These are phyloP conservation scores for Hemistola chrysoprasaria DNA, from an alignment of 2,888 invertebrate species.

Conservation along the genomic window DNA sequence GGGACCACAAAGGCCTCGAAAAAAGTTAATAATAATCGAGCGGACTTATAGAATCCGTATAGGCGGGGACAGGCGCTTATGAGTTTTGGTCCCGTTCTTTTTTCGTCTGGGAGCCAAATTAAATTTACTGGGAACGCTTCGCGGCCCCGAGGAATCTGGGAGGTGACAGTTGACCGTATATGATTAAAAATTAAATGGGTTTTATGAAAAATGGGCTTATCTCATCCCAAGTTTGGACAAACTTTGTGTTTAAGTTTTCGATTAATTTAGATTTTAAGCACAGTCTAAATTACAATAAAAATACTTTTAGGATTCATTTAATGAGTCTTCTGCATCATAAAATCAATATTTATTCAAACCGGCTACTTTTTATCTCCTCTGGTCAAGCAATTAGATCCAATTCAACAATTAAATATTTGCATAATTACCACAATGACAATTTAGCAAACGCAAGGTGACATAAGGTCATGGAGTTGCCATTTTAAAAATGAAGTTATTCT, in stretches of 20 bases:
- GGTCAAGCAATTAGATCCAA: constrained; percentile 15
- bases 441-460: constrained; percentile 10
- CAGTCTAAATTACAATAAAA: neutral
- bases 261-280: neutral
- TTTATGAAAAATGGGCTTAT: constrained; percentile 25
- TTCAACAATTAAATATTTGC: constrained; percentile 23
- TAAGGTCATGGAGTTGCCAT: constrained; percentile 22
- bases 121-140: constrained; percentile 54
- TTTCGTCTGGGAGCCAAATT: constrained; percentile 72
- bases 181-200: constrained; percentile 28
- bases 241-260: neutral
- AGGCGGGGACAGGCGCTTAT: constrained; percentile 68
- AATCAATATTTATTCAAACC: constrained; percentile 8
- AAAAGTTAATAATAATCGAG: constrained; percentile 61
- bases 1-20: constrained; percentile 40
- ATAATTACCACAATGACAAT: constrained; percentile 13
- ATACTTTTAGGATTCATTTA: too few species aligned
- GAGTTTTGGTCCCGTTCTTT: constrained; percentile 55
- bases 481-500: constrained; percentile 4
- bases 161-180: constrained; percentile 40
- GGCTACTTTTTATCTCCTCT: constrained; percentile 10
- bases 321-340: too few species aligned
- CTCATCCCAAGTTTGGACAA: neutral
- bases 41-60: constrained; percentile 57
- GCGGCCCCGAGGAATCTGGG: constrained; percentile 28